Base-by-base conservation (phyloP, 2,888 invertebrate species). In the Chloromyia formosa region DNA sequence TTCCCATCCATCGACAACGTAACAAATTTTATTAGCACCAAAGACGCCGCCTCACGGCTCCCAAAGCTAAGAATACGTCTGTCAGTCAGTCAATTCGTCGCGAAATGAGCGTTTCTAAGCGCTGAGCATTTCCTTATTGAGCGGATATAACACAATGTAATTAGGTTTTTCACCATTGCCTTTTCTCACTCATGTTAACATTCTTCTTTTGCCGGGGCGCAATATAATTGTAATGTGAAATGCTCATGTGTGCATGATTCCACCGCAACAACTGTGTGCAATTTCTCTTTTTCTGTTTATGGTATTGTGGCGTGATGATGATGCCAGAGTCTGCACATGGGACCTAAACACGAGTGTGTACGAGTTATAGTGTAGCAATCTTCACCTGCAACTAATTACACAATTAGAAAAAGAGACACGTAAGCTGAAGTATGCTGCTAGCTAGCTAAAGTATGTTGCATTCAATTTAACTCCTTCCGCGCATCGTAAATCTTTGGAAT, bases 351-450 rank as follows among this genome's bases (percentile, higher is more conserved):
- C 27, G 27, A 35, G 27, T 35, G 7, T n/a, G n/a, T n/a, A n/a
- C n/a, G n/a, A n/a, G n/a, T 35, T 35, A 35, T 35, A 35, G 27
- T 35, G 27, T 35, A 35, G 7, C 27, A 35, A 66, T 66, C 66
- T 49, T 16, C 66, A 45, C 20, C 66, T 66, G 66, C 66, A 66
- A 49, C 66, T 66, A 66, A 66, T 66, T 66, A 66, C 66, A 66
- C 35, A 66, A 66, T 66, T 66, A 49, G 62, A 62, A 27, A 18
- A 7, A 62, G n/a, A 40, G 5, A n/a, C 49, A 49, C 14, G 10
- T n/a, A 49, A 20, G 20, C 42, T 0, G 62, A 62, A 62, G n/a
- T 42, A 62, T 40, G 62, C 16, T 42, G 9, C 16, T 35, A 7
- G 7, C 27, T 35, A 40, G 62, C 62, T 16, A 49, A 22, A 66